Base-by-base conservation (phyloP, 2,888 invertebrate species). In the Ophion slaviceki region DNA sequence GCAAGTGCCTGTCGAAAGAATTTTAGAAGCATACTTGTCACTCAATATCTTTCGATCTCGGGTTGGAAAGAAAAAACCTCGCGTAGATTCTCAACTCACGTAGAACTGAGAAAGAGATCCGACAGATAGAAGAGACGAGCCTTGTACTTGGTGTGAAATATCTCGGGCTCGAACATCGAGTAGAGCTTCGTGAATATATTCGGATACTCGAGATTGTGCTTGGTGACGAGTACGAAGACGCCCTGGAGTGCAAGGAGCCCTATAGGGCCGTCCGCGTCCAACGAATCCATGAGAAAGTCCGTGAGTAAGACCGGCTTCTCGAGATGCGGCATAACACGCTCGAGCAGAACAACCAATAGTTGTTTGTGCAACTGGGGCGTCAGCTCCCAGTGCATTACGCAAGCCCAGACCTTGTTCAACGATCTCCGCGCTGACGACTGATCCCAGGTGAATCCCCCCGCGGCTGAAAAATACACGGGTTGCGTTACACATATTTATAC, bases 111-210 rank as follows among this genome's bases (percentile, higher is more conserved):
- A 94, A 99, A 99, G 86, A 98, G 95, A 92, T 99, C 98, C 0
- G 98, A 96, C 83, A 99, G 95, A 91, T 97, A 97, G 94, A 99
- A 97, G 82, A 99, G 96, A 67, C 98, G 95, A 0, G 97, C 96
- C 93, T 98, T 97, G 94, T 98, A 98, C 91, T 98, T 97, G 14
- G 97, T 98, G 91, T 97, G 97, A 94, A 99, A 98, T 91, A 99
- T 97, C 91, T 97, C 97, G 0, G 98, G 97, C 91, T 98, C 97
- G 92, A 99, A 97, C 96, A 99, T 97, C 28, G 97, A 97, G 95
- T 99, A 99, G n/a, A 99, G 95, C 91, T 99, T 98, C 89, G 96
- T 96, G 94, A 98, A 99, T 93, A 99, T 98, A 93, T 98, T 97
- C 0, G 99, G 99, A 94, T 99, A 99, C 91, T 99, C 97, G 94